Evolutionary conservation across 2,888 invertebrate species (phyloP).

Genomic region (Sarcophaga subvicina): DNA sequence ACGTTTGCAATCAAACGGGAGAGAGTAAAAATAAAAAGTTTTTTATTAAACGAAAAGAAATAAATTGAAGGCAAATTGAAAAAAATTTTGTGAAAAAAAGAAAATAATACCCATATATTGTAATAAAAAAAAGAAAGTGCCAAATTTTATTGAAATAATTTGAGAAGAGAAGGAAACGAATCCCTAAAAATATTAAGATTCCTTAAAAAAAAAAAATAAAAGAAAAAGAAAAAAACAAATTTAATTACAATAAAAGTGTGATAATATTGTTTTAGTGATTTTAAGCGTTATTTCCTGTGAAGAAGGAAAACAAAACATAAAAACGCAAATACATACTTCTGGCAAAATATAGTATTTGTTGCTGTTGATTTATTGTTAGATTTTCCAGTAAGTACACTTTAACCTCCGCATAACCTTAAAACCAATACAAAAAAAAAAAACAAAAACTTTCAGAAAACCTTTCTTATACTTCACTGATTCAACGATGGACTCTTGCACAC

Average conservation of each 20-base stretch:
- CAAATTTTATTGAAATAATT: conserved; percentile 26
- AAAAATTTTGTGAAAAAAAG: conserved; percentile 5
- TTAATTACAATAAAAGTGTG: conserved; percentile 28
- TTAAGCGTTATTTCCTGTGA: neutral
- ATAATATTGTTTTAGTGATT: conserved; percentile 14
- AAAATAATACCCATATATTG: conserved; percentile 4
- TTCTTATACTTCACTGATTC: neutral
- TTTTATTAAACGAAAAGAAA: neutral
- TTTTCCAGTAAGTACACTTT: conserved; percentile 60
- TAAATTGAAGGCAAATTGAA: conserved; percentile 22
- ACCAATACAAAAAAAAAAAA: neutral
- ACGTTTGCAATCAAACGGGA: conserved; percentile 7
- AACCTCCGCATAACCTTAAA: conserved; percentile 60
- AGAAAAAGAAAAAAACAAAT: too few relatives aligned
- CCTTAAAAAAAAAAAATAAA: neutral
- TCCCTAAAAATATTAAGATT: neutral
- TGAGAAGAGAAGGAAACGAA: neutral
- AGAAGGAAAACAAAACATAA: neutral
- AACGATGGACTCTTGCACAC: neutral
- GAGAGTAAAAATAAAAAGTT: neutral
- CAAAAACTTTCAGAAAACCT: neutral
- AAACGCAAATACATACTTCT: neutral
- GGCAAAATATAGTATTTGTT: neutral
- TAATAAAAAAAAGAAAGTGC: conserved; percentile 30
- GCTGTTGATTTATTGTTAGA: neutral